Evolutionary conservation across 2,797 vertebrate genomes (phyloP).

Genomic region (Labeo calbasu): DNA sequence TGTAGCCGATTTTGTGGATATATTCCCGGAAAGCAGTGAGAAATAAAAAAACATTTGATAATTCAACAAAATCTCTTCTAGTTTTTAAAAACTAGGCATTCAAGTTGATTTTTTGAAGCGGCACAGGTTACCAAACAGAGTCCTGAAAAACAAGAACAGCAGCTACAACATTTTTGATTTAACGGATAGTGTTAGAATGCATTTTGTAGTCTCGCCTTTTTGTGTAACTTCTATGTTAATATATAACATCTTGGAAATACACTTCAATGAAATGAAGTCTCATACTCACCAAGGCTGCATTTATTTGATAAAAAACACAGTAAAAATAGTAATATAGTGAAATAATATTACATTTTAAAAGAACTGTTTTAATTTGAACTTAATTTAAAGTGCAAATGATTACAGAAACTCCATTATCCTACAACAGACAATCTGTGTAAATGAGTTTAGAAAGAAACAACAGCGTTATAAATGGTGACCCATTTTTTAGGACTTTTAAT

Average conservation of each 20-base stretch:
- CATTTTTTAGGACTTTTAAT: slow-evolving; percentile 39
- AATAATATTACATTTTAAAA: not conserved
- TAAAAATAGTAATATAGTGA: not conserved
- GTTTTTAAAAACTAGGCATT: not conserved
- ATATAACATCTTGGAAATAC: not conserved
- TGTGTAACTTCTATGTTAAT: not conserved
- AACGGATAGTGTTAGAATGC: not conserved
- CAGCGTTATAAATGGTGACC: slow-evolving; percentile 39
- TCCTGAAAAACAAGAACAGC: slow-evolving; percentile 1
- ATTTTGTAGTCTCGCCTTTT: not conserved
- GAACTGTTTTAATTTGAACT: not conserved
- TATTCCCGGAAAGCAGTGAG: not conserved
- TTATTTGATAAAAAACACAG: not conserved
- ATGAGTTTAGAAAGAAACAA: slow-evolving; percentile 29
- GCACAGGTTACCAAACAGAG: not conserved
- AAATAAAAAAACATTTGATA: not conserved
- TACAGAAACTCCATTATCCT: slow-evolving; percentile 7
- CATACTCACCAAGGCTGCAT: not conserved
- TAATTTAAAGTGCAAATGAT: slow-evolving; percentile 17
- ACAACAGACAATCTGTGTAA: slow-evolving; percentile 32
- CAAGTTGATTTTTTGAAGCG: not conserved
- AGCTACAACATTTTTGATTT: not conserved
- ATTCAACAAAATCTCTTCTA: not conserved
- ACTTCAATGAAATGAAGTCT: not conserved
- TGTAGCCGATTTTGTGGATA: not conserved